Conservation (phyloP, 2,888 invertebrate species). For the Gonocerus acuteangulatus region DNA sequence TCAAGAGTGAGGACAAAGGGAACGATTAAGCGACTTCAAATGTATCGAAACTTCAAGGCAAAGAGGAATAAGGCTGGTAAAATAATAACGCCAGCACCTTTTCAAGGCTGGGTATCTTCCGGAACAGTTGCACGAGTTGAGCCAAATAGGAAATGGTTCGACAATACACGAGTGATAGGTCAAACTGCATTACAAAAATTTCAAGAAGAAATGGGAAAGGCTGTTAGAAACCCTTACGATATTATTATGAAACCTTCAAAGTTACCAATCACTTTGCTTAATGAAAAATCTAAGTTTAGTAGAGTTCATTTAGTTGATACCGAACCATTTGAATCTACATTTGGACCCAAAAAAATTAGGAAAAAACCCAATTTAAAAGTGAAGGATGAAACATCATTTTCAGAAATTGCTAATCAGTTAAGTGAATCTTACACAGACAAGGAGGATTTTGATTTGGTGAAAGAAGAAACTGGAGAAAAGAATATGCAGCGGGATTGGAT, state of each 20-base stretch:
- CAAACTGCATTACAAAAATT: slow-evolving; percentile 83
- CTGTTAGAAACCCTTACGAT: slow-evolving; percentile 91
- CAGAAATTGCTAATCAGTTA: slow-evolving; percentile 61
- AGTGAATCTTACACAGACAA: slow-evolving; percentile 65
- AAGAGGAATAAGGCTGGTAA: slow-evolving; percentile 74
- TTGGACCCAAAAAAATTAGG: slow-evolving; percentile 87
- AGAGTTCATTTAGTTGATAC: slow-evolving; percentile 92
- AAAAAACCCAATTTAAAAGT: slow-evolving; percentile 77
- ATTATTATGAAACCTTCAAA: slow-evolving; percentile 95
- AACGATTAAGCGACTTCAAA: slow-evolving; percentile 92
- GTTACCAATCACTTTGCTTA: slow-evolving; percentile 85
- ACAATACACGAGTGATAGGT: slow-evolving; percentile 93
- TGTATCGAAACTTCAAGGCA: slow-evolving; percentile 97
- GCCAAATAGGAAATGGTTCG: slow-evolving; percentile 98
- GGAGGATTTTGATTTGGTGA: slow-evolving; percentile 72
- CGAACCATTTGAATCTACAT: slow-evolving; percentile 87
- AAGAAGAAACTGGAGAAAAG: slow-evolving; percentile 69
- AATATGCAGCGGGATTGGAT: slow-evolving; percentile 85
- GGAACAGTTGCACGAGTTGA: slow-evolving; percentile 91
- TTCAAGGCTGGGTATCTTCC: slow-evolving; percentile 75
- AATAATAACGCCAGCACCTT: slow-evolving; percentile 90
- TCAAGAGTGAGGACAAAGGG: slow-evolving; percentile 78
- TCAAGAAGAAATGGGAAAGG: slow-evolving; percentile 90
- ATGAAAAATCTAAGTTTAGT: slow-evolving; percentile 82
- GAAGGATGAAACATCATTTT: slow-evolving; percentile 69